Conservation (phyloP, 2,888 invertebrate genomes). For the Notodonta dromedarius region DNA sequence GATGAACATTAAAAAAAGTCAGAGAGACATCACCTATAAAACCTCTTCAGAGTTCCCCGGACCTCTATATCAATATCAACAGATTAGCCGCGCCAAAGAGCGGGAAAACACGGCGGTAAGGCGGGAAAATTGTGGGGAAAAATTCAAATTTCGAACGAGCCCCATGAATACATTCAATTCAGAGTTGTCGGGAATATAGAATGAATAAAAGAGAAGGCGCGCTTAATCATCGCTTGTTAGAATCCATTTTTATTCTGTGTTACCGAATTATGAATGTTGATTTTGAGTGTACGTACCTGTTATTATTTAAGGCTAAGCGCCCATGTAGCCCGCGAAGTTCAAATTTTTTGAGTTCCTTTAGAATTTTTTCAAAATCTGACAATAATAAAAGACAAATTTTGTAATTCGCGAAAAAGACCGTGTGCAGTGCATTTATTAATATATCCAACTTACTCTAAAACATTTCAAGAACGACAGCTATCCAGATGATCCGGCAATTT, state of each 20-base stretch:
- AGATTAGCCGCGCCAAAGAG: conserved; percentile 71
- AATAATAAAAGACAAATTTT: too few relatives aligned
- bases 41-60: conserved; percentile 21
- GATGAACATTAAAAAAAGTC: conserved; percentile 22
- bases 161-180: conserved; percentile 79
- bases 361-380: too few relatives aligned
- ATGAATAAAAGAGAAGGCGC: conserved; percentile 55
- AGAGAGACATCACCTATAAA: conserved; percentile 32
- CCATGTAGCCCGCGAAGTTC: too few relatives aligned
- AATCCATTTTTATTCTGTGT: conserved; percentile 58
- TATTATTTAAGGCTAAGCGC: too few relatives aligned
- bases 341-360: too few relatives aligned
- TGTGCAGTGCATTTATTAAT: too few relatives aligned
- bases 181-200: conserved; percentile 67
- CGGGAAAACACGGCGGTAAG: conserved; percentile 48
- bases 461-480: too few relatives aligned
- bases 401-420: too few relatives aligned
- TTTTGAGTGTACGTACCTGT: conserved; percentile 14
- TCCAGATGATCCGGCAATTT: too few relatives aligned
- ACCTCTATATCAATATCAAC: conserved; percentile 69
- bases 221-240: conserved; percentile 69
- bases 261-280: conserved; percentile 37
- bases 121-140: conserved; percentile 44
- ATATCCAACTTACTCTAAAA: too few relatives aligned
- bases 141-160: conserved; percentile 53